phyloP scores from a whole-genome alignment of 2,113 vertebrate genomes.

The Dipodomys spectabilis region DNA sequence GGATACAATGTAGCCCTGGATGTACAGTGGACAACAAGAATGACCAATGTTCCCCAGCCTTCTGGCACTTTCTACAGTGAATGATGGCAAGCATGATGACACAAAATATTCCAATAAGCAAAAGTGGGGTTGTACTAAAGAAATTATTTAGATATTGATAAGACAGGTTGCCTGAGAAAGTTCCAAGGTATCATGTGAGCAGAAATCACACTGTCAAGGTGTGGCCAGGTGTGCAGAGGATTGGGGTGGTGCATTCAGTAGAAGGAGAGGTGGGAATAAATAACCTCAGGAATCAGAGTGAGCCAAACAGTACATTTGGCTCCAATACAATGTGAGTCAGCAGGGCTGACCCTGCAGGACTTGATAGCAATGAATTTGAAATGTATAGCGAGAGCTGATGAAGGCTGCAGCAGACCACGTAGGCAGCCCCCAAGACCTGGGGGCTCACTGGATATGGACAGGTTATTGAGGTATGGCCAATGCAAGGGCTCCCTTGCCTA shows the following conservation, averaged over 20 bases:
- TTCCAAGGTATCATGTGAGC: neutral
- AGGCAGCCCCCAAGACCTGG: neutral
- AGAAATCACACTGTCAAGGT: neutral
- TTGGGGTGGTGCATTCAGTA: neutral
- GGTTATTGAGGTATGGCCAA: neutral
- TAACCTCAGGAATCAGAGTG: neutral
- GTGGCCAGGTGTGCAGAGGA: neutral
- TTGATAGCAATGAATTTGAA: accelerated
- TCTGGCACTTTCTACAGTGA: neutral
- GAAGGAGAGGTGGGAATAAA: neutral
- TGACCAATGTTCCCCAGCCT: neutral
- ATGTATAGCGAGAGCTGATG: accelerated
- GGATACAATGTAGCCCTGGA: neutral
- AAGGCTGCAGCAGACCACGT: neutral
- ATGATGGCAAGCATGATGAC: neutral
- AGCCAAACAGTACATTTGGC: neutral
- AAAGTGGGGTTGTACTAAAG: neutral
- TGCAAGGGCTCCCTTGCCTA: neutral
- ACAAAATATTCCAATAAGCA: neutral
- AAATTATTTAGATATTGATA: neutral
- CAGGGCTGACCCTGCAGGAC: accelerated
- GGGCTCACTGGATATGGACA: neutral
- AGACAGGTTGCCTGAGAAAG: neutral
- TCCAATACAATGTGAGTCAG: neutral
- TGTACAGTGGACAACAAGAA: neutral